Base-by-base conservation (phyloP, 2,888 invertebrate genomes). In the Xylota segnis region DNA sequence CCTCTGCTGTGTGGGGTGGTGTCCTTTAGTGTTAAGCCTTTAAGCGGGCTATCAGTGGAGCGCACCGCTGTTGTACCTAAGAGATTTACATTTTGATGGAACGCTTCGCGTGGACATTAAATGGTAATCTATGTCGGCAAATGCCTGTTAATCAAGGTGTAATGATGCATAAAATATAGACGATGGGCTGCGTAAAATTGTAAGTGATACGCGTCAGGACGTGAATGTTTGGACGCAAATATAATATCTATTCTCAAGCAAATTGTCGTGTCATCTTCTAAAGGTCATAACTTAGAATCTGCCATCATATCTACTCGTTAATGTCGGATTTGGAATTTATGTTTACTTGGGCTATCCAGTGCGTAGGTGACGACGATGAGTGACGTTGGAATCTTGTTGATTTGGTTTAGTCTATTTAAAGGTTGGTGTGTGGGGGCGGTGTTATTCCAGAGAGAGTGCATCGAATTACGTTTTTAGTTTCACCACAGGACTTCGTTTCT, bases 81-180 rank as follows among this genome's bases (percentile, higher is more conserved):
- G 71, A 34, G 10, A 34, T 47, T 71, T 59, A 47, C 71, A 37
- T 72, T 59, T 50, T 72, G 37, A 59, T 72, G 37, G 27, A 45
- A 58, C 56, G 23, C 5, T 58, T 56, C 18, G 9, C 45, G 18
- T 29, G 10, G 40, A 7, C 59, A 27, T 37, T 23, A 75, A 63
- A 32, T 54, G 37, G 23, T 56, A 65, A 75, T 54, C 32, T 54
- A 23, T 23, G 29, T 54, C 45, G 54, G 29, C 45, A 75, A 56
- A 45, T 32, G 70, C 43, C 54, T 54, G 52, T 54, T 54, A 74
- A 74, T 65, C 43, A 45, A 45, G 45, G 45, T 54, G 63, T 63
- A 54, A 43, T 75, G 63, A 29, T 32, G 54, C 63, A 40, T 71
- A 47, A 54, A 43, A 12, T 12, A 58, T 43, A 43, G 14, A 37